phyloP scores from a whole-genome alignment of 2,113 vertebrate genomes.

The Forbesichthys papilliferus region DNA sequence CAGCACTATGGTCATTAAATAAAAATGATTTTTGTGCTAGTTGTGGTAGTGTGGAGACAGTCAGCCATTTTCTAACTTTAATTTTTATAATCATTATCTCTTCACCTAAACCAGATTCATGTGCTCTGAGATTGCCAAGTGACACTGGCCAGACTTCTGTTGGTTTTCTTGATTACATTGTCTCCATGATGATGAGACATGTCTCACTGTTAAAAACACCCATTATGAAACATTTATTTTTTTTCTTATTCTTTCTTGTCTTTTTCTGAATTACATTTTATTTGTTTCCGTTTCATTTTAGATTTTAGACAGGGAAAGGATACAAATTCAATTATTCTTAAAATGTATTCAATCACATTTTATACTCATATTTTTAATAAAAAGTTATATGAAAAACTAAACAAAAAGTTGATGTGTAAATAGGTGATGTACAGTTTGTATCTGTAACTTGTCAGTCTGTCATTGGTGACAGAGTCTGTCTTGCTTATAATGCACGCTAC shows the following conservation, averaged over 20 bases:
- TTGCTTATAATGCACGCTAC: constrained; percentile 91
- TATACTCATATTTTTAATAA: constrained; percentile 83
- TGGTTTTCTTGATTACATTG: constrained; percentile 52
- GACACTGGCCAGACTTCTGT: constrained; percentile 61
- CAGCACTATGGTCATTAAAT: constrained; percentile 66
- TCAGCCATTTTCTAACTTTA: constrained; percentile 59
- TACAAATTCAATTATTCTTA: constrained; percentile 75
- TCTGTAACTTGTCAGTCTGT: constrained; percentile 87
- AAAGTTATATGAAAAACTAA: constrained; percentile 72
- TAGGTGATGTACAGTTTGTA: constrained; percentile 94
- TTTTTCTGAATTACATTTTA: constrained; percentile 45
- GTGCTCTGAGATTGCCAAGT: constrained; percentile 62
- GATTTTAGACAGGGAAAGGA: constrained; percentile 77
- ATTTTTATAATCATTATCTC: constrained; percentile 53
- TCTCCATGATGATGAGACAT: constrained; percentile 58
- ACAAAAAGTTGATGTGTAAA: constrained; percentile 83
- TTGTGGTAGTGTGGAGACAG: constrained; percentile 67
- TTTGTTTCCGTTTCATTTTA: constrained; percentile 62
- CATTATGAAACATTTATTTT: constrained; percentile 7
- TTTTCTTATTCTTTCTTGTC: constrained; percentile 40
- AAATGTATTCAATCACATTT: constrained; percentile 81
- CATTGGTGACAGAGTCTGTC: constrained; percentile 90
- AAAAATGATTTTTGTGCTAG: constrained; percentile 57
- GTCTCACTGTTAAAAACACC: constrained; percentile 55
- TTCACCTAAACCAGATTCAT: constrained; percentile 49